phyloP scores from a whole-genome alignment of 2,888 invertebrate species.

The Dolichopus griseipennis region DNA sequence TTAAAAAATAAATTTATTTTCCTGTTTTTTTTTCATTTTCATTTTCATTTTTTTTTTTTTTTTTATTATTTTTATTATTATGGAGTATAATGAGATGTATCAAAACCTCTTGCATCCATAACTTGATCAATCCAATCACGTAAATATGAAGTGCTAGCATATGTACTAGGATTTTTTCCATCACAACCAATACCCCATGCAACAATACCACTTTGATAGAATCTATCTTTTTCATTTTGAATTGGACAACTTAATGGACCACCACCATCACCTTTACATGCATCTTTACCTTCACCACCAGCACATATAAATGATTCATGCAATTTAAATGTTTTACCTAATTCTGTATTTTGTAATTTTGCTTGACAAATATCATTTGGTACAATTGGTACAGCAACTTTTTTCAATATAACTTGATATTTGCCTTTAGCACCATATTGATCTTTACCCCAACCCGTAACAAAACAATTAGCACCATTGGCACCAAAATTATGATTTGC shows the following conservation, averaged over 20 bases:
- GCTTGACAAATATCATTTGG: conserved; percentile 43
- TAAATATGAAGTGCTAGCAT: conserved; percentile 57
- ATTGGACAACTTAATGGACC: conserved; percentile 64
- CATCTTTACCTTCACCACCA: conserved; percentile 69
- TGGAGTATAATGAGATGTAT: conserved; percentile 27
- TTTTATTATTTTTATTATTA: conserved; percentile 14
- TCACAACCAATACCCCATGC: conserved; percentile 78
- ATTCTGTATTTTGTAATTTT: conserved; percentile 53
- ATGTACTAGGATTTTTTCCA: conserved; percentile 59
- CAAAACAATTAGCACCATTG: conserved; percentile 33
- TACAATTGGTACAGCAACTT: conserved; percentile 63
- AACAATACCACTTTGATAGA: conserved; percentile 68
- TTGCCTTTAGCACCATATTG: conserved; percentile 43
- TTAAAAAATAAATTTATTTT: too few relatives aligned
- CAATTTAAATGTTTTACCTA: conserved; percentile 58
- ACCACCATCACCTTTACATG: conserved; percentile 75
- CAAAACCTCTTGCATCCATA: conserved; percentile 25
- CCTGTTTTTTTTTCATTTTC: too few relatives aligned
- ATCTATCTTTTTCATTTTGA: conserved; percentile 48
- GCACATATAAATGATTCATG: conserved; percentile 70
- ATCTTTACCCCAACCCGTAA: conserved; percentile 31
- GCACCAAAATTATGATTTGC: conserved; percentile 33
- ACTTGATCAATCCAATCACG: conserved; percentile 62
- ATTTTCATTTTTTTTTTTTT: too few relatives aligned
- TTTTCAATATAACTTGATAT: conserved; percentile 58